Base-by-base conservation (phyloP, 2,797 vertebrate species). In the Coregonus ussuriensis region DNA sequence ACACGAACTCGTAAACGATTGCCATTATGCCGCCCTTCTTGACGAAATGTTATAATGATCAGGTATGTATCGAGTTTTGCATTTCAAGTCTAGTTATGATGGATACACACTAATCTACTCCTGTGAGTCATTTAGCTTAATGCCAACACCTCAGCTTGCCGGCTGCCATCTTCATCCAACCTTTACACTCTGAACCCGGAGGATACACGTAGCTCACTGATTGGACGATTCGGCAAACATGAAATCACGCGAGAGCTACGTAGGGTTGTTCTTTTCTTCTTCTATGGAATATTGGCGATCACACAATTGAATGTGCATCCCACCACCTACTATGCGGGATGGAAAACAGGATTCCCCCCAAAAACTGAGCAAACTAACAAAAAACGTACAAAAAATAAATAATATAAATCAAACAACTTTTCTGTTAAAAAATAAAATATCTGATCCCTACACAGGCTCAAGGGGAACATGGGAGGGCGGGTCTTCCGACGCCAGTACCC, bases 1-100 rank as follows among this genome's bases (percentile, higher is more conserved):
- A 97, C 80, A 95, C 89, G 79, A 96, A 81, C 62, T 94, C 95
- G 73, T 94, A 95, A 72, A 96, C 88, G 77, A 94, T 91, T 79
- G 95, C 96, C 96, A 97, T 95, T 51, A 67, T 54, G 47, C 2
- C 62, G 79, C 54, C 74, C 18, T 41, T n/a, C 1, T 0, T 3
- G 91, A n/a, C 41, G 16, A 13, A 66, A 74, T 31, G 16, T 47
- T 6, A 25, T 7, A 33, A 65, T 0, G 6, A 53, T 71, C 35
- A 62, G 52, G 53, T 37, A 15, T 7, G 5, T n/a, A n/a, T 6
- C 25, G 25, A 51, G 21, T 1, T 25, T 71, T n/a, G 54, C 86
- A 83, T 78, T 66, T 31, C 70, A 77, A 9, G 25, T 6, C 41
- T 74, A 25, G 21, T 51, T 4, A 53, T 6, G 59, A 66, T 33